Base-by-base conservation (phyloP, 2,797 vertebrate genomes). In the Momotus momota region DNA sequence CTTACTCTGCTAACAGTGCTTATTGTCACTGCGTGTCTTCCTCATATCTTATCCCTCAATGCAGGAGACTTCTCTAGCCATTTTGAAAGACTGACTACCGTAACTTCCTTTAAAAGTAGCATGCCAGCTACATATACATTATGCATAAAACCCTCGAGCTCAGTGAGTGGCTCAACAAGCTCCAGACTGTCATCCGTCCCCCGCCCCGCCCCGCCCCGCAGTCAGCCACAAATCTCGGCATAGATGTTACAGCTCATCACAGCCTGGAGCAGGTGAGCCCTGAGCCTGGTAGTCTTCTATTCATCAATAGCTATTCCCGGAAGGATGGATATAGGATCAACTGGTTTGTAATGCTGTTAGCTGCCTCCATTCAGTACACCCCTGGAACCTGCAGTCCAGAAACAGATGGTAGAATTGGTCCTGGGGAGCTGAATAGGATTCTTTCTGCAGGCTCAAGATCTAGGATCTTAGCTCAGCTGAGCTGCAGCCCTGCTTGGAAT, bases 131-230 rank as follows among this genome's bases (percentile, higher is more conserved):
- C 13, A 21, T 31, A 54, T 6, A 41, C 8, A 20, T 7, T 33
- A 15, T 14, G 17, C 6, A 66, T 31, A 45, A 90, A 86, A 71
- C 3, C 7, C 27, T 14, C 10, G n/a, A 74, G 31, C 20, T 82
- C 38, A 29, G 26, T 7, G 8, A 1, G 3, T 48, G 54, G 23
- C 40, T 86, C 61, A 41, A 17, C 14, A 70, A 80, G n/a, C 29
- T 80, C 26, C 48, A 45, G 46, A 46, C 31, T 62, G 43, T 15
- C 19, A 4, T 11, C 35, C 35, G 21, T 57, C 16, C 25, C 35
- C 35, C 35, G 35, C 35, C 35, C 35, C 35, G 35, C 35, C 35
- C 35, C 8, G 35, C 35, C 11, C n/a, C 0, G 0, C 45, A 71
- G 14, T n/a, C 45, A 58, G 62, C 3, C 29, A n/a, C 49, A 58